These are phyloP conservation scores for Urechis unicinctus DNA, from an alignment of 2,888 invertebrate species.

Conservation along the genomic window DNA sequence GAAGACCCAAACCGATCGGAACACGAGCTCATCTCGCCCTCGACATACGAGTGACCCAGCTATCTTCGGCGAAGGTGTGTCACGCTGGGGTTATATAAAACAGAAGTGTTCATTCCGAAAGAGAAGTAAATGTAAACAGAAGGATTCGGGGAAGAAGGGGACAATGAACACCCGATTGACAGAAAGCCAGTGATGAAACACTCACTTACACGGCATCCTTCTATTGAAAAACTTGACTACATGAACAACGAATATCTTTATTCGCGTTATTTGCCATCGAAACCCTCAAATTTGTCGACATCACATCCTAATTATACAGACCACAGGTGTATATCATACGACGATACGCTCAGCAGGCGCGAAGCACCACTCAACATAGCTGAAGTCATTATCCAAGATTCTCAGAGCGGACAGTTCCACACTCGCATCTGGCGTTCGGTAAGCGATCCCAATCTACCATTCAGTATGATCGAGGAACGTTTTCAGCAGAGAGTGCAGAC, in stretches of 20 bases:
- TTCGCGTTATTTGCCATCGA: not conserved
- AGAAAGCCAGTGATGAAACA: not conserved
- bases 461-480: not conserved
- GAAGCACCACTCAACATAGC: not conserved
- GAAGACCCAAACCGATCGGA: not conserved
- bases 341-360: not conserved
- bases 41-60: not conserved
- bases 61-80: not conserved
- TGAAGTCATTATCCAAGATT: not conserved
- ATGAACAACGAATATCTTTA: not conserved
- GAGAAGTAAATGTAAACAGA: too few relatives aligned
- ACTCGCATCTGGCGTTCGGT: not conserved
- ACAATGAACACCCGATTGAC: not conserved
- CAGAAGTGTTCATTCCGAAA: too few relatives aligned
- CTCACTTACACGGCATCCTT: not conserved
- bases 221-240: not conserved
- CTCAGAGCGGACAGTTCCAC: too few relatives aligned
- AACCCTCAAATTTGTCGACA: too few relatives aligned
- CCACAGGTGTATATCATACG: not conserved
- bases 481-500: not conserved
- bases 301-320: too few relatives aligned
- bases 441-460: not conserved
- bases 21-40: not conserved
- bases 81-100: not conserved
- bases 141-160: not conserved